Base-by-base conservation (phyloP, 2,888 invertebrate species). In the Xylota segnis region DNA sequence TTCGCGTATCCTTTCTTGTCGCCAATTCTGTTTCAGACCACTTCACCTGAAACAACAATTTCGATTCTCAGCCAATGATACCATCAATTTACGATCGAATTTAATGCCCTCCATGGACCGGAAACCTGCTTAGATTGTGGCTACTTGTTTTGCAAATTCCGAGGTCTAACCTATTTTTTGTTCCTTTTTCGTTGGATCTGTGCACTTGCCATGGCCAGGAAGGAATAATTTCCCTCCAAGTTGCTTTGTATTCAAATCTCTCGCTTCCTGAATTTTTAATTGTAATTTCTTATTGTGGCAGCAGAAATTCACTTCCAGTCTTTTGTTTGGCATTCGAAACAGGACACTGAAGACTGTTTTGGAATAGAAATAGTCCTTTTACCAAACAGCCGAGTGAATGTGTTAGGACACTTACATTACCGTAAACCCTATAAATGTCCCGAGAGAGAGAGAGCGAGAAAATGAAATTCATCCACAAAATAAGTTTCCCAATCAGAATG, bases 181-280 rank as follows among this genome's bases (percentile, higher is more conserved):
- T n/a, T 12, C 9, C 0, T 29, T 7, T 50, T 7, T 16, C 5
- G 12, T 32, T 18, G 43, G 29, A n/a, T 63, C 43, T 43, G 6
- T 23, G 23, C 23, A 23, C 6, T 27, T 45, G 0, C 27, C 16
- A 29, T 14, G 16, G 16, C 5, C 47, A 23, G 2, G 37, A 27
- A 9, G 9, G 18, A 66, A 66, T 52, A n/a, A 34, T 61, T 32
- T 16, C 52, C 37, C 5, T 14, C 7, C 32, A 37, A 40, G 27
- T 23, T 32, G 45, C 34, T 27, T 45, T 45, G 45, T 47, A 70
- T 70, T 70, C 58, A 74, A 76, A 77, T 70, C 59, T 61, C 65
- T 18, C 12, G 32, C 29, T 52, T 50, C 45, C 54, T 78, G 61
- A 63, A 78, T 70, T 63, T 70, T 78, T 78, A 78, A 78, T 78